A percentile compares a stretch with the other conserved stretches of the same genome.
Conservation (phyloP, 2,113 vertebrate genomes). For the Odontesthes bonariensis region DNA sequence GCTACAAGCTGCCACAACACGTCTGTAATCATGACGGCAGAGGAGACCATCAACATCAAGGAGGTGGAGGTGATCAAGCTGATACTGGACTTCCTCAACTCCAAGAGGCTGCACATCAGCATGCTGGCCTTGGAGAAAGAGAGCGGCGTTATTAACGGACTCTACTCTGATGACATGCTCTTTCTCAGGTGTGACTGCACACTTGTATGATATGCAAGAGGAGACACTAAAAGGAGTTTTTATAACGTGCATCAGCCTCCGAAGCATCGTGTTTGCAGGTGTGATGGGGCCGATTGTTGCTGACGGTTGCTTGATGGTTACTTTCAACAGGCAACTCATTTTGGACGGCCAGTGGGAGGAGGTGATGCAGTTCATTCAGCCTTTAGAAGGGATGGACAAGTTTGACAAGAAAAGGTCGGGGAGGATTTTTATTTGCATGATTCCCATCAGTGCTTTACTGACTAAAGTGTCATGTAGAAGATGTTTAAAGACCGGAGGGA, state of each 20-base stretch:
- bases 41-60: slow-evolving; percentile 97
- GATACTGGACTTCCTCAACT: slow-evolving; percentile 96
- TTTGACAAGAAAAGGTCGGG: slow-evolving; percentile 96
- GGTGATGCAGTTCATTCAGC: slow-evolving; percentile 98
- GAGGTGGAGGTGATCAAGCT: slow-evolving; percentile 98
- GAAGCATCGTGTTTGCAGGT: too few relatives aligned
- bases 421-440: neutral
- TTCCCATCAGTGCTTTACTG: neutral
- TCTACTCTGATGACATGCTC: slow-evolving; percentile 99
- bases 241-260: neutral
- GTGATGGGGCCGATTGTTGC: neutral
- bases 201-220: rapidly evolving
- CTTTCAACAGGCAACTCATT: slow-evolving; percentile 89
- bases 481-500: neutral
- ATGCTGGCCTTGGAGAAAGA: slow-evolving; percentile 98
- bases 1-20: slow-evolving; percentile 43
- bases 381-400: slow-evolving; percentile 96
- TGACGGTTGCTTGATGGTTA: neutral
- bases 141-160: slow-evolving; percentile 96
- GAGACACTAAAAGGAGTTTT: neutral
- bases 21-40: slow-evolving; percentile 92
- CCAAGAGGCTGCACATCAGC: slow-evolving; percentile 96
- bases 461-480: too few relatives aligned
- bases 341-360: slow-evolving; percentile 99
- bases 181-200: slow-evolving; percentile 88